These are phyloP conservation scores for Ptychodera flava DNA, from an alignment of 35 echinoderm and acorn worm species.

Conservation along the genomic window DNA sequence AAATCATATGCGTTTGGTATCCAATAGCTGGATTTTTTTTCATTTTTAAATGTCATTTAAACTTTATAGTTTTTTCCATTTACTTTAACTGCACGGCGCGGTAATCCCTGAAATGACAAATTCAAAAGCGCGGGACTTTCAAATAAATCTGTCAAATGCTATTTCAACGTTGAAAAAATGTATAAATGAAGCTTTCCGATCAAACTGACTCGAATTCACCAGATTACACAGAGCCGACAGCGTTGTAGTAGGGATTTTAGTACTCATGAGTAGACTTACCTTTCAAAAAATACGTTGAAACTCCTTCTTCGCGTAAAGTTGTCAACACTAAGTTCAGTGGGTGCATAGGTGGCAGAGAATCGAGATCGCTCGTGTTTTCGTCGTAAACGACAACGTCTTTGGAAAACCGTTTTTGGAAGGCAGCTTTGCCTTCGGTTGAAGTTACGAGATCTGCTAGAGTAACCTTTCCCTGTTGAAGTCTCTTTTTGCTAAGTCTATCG, in stretches of 20 bases:
- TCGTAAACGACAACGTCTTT: constrained; percentile 90
- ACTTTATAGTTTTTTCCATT: no score
- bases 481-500: constrained; percentile 45
- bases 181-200: not conserved
- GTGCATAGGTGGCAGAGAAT: constrained; percentile 54
- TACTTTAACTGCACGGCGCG: no score
- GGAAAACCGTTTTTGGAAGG: constrained; percentile 29
- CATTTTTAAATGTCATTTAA: no score
- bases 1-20: no score
- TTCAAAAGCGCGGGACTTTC: no score
- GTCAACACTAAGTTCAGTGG: constrained; percentile 59
- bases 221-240: not conserved
- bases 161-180: no score
- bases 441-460: constrained; percentile 65
- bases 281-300: constrained; percentile 53
- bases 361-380: constrained; percentile 68
- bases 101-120: no score
- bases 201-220: not conserved
- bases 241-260: not conserved
- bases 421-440: constrained; percentile 63
- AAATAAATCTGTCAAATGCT: no score
- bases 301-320: constrained; percentile 69
- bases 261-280: constrained; percentile 48
- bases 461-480: constrained; percentile 72
- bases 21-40: no score